A percentile compares a stretch with the other conserved stretches of the same genome.
These are phyloP conservation scores for Zelleria hepariella DNA, from an alignment of 2,888 invertebrate genomes.

Conservation along the genomic window DNA sequence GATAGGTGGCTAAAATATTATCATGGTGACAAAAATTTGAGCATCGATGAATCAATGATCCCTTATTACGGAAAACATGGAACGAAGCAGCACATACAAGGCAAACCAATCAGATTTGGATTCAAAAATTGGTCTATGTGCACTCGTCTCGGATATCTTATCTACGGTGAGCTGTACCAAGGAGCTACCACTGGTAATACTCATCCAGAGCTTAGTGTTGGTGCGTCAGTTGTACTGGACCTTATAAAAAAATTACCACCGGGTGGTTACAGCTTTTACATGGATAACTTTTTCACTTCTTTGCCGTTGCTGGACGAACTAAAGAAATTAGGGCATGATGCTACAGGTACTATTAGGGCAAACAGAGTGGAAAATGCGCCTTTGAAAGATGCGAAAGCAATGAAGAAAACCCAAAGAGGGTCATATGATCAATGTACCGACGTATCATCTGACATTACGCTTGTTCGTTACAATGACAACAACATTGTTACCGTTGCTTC, in stretches of 20 bases:
- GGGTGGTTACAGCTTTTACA: background rate
- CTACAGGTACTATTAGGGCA: background rate
- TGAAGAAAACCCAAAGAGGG: constrained; percentile 2
- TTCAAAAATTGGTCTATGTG: constrained; percentile 22
- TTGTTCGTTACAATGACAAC: constrained; percentile 5
- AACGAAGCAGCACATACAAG: constrained; percentile 20
- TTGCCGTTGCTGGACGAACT: constrained; percentile 10
- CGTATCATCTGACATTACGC: constrained; percentile 5
- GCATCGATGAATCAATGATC: constrained; percentile 30
- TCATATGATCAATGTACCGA: constrained; percentile 5
- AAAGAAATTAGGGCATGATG: constrained; percentile 6
- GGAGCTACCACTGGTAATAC: constrained; percentile 15
- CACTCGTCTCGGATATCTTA: constrained; percentile 20
- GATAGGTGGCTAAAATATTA: constrained; percentile 18
- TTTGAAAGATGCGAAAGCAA: constrained; percentile 4
- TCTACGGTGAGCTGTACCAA: constrained; percentile 23
- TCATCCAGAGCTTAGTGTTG: constrained; percentile 10
- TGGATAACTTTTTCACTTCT: constrained; percentile 13
- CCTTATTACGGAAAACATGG: constrained; percentile 27
- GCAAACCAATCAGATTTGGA: constrained; percentile 22
- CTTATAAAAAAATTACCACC: constrained; percentile 8
- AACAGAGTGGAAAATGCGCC: constrained; percentile 3
- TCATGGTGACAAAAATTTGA: constrained; percentile 17
- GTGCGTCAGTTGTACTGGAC: constrained; percentile 11
- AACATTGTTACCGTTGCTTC: constrained; percentile 3